Evolutionary conservation across 2,113 vertebrate species (phyloP).

Genomic region (Orientallactaga bullata): DNA sequence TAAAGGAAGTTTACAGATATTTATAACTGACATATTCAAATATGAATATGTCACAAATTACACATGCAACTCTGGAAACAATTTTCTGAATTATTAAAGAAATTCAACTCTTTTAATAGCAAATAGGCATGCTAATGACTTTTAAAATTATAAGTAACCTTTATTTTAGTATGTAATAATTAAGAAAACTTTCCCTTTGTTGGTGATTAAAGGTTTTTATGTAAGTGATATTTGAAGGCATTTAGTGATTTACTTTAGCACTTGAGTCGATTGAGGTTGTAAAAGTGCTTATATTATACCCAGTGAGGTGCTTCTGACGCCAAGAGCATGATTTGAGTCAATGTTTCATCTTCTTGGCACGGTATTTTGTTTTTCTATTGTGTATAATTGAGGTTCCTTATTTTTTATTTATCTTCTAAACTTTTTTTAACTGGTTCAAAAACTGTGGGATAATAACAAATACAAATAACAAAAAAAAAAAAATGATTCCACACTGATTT

Average conservation of each 20-base stretch:
- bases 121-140: neutral
- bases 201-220: constrained; percentile 23
- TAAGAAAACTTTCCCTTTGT: neutral
- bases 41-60: neutral
- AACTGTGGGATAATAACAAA: neutral
- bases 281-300: neutral
- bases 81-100: neutral
- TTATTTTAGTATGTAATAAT: neutral
- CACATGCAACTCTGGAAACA: neutral
- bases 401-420: neutral
- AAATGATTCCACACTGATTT: neutral
- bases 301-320: neutral
- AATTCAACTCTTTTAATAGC: neutral
- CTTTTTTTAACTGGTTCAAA: neutral
- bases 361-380: neutral
- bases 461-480: no score
- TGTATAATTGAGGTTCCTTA: neutral
- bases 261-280: neutral
- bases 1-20: neutral
- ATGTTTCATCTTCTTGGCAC: neutral
- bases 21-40: neutral
- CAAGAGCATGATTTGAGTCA: neutral
- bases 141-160: constrained; percentile 1
- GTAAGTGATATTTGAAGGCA: no score
- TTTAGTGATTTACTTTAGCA: neutral